Evolutionary conservation across 2,113 vertebrate species (phyloP), one percentile per base, ranked within the genome.

Genomic region (Tragelaphus strepsiceros): DNA sequence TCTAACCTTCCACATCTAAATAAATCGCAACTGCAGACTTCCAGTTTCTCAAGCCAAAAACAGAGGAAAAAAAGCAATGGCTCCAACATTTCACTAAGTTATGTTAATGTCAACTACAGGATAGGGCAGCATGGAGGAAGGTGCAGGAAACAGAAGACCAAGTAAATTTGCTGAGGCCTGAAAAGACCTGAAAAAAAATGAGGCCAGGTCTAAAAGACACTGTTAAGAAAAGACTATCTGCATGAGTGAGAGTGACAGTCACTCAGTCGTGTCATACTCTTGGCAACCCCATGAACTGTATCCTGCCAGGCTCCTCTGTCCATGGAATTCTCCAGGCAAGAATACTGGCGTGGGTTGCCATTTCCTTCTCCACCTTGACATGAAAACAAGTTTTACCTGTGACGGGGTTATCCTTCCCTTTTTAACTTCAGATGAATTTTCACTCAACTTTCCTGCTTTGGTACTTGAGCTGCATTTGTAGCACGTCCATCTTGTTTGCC

Each of bases 381-480:
- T 5, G 15, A 58, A 90, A 86, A 59, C 0, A 49, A 93, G 62
- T 49, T 98, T 98, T 77, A 99, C 99, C 99, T 99, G 99, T 59
- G 99, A 99, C 74, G 99, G 98, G 22, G 99, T 99, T 32, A 96
- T 97, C 93, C 88, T 98, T 97, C 97, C 98, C 94, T 98, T 99
- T 98, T 94, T 99, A 2, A 98, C 82, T 78, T 99, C 99, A 0
- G 97, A 94, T 35, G 98, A 97, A 92, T 94, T 98, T 90, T 99
- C 98, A 1, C 98, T 98, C 10, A 98, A 96, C 93, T 99, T 99
- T 71, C 99, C 99, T 39, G 98, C 99, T 97, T 99, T 99, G 95
- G 97, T 98, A 95, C 98, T 99, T 0, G 99, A 99, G 13, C 98
- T 99, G 98, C 99, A 99, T 83, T 99, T 99, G 98, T 99, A 99